These are phyloP conservation scores for Lomographa bimaculata DNA, from an alignment of 2,888 invertebrate species.

Conservation along the genomic window DNA sequence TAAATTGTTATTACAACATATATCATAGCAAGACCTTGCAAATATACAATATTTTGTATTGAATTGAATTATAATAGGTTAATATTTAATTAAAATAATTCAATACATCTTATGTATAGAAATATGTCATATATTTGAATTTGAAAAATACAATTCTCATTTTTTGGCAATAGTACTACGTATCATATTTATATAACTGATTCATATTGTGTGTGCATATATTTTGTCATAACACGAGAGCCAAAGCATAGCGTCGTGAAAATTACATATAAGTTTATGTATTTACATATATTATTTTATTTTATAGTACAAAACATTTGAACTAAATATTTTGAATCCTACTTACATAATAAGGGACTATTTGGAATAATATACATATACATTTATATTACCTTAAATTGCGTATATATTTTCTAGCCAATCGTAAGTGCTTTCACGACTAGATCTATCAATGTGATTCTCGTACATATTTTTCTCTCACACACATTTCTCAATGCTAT, in stretches of 20 bases:
- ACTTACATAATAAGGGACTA: constrained; percentile 36
- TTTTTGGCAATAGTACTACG: constrained; percentile 47
- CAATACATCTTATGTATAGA: constrained; percentile 8
- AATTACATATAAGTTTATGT: constrained; percentile 33
- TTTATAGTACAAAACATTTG: constrained; percentile 71
- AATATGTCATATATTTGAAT: constrained; percentile 28
- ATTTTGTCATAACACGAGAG: too few species aligned
- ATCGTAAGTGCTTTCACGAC: constrained; percentile 46
- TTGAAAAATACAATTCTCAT: constrained; percentile 37
- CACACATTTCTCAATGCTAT: constrained; percentile 26
- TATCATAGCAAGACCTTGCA: background rate
- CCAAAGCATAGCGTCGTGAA: constrained; percentile 62
- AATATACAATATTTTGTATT: constrained; percentile 14
- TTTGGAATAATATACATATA: constrained; percentile 35
- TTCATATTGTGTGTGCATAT: too few species aligned
- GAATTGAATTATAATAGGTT: background rate
- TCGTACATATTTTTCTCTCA: constrained; percentile 37
- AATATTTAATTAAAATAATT: too few species aligned
- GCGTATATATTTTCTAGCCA: constrained; percentile 28
- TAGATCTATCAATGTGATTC: constrained; percentile 50
- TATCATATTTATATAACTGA: too few species aligned
- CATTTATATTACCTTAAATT: constrained; percentile 12
- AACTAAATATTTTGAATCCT: constrained; percentile 56
- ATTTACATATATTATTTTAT: constrained; percentile 42
- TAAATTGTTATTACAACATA: constrained; percentile 3